Evolutionary conservation across 2,888 invertebrate species (phyloP), one percentile per base, ranked within the genome.

Genomic region (Dexiosoma caninum): DNA sequence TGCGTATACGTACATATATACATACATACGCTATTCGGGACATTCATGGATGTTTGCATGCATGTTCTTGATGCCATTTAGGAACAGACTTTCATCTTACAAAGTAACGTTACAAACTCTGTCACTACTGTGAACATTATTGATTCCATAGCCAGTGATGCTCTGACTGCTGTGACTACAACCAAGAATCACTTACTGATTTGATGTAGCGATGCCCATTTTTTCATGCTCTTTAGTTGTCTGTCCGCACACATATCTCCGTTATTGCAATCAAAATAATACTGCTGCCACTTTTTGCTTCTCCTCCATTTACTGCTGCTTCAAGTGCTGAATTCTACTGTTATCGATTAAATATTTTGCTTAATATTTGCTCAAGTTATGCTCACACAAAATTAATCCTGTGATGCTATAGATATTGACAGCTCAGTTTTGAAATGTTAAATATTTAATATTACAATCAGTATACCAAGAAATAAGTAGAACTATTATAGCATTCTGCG

Each of bases 281-380:
- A 46, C 32, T 44, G 7, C 46, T 37, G 59, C 14, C 12, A 37
- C 16, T 40, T 19, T 40, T 67, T 23, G 23, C 30, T 37, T 2
- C 19, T 59, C 4, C n/a, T 37, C 23, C 27, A 37, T 37, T 51
- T 16, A 19, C 12, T 46, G 35, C n/a, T 19, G 9, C 16, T 49
- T 27, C 4, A 16, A 70, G 57, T 10, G 19, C 27, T 1, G 21
- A 10, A 32, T 27, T 5, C 27, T 27, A 21, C 37, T 57, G n/a
- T 23, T 72, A 64, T 75, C 66, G 74, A 75, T 74, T 74, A 21
- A 49, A 74, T 57, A 27, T 57, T 64, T 46, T 19, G n/a, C 12
- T 66, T 21, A 46, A 37, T 72, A 74, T 30, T 49, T 49, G 30
- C 27, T 49, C n/a, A 40, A 66, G 12, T 66, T 57, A 40, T 37